These are phyloP conservation scores for Muscidifurax raptorellus DNA, from an alignment of 1,140 invertebrate genomes.

Conservation along the genomic window DNA sequence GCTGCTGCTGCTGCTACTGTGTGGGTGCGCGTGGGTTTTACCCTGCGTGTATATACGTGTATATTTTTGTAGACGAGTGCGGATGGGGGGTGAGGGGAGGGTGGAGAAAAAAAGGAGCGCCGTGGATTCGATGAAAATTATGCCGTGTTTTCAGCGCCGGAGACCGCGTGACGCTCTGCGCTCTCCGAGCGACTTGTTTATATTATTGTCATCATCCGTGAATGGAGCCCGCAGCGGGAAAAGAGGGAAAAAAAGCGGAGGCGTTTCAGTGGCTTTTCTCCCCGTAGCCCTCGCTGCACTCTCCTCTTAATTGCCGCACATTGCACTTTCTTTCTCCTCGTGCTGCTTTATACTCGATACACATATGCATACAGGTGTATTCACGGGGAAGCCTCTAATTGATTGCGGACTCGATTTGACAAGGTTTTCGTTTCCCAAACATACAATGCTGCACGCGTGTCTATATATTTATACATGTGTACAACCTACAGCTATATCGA, in stretches of 20 bases:
- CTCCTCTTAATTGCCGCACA: slow-evolving; percentile 12
- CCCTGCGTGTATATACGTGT: not conserved
- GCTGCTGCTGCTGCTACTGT: not conserved
- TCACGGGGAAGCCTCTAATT: too few species aligned
- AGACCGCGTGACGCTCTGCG: not conserved
- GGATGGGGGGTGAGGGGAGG: not conserved
- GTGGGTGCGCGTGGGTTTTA: not conserved
- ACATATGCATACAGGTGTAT: too few species aligned
- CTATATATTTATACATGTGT: too few species aligned
- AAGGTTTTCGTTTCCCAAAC: not conserved
- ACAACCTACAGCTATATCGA: not conserved
- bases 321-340: not conserved
- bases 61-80: not conserved
- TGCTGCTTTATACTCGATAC: too few species aligned
- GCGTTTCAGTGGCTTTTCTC: not conserved
- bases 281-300: not conserved
- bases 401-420: slow-evolving; percentile 16
- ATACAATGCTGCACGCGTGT: too few species aligned
- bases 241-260: not conserved
- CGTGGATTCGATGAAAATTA: slow-evolving; percentile 9
- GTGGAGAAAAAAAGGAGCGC: not conserved
- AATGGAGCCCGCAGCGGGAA: slow-evolving; percentile 12
- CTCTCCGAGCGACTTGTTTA: slow-evolving; percentile 19
- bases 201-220: slow-evolving; percentile 32
- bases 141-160: not conserved